Base-by-base conservation (phyloP, 37 sponge, comb jelly and placozoan species). In the Tethya wilhelma region DNA sequence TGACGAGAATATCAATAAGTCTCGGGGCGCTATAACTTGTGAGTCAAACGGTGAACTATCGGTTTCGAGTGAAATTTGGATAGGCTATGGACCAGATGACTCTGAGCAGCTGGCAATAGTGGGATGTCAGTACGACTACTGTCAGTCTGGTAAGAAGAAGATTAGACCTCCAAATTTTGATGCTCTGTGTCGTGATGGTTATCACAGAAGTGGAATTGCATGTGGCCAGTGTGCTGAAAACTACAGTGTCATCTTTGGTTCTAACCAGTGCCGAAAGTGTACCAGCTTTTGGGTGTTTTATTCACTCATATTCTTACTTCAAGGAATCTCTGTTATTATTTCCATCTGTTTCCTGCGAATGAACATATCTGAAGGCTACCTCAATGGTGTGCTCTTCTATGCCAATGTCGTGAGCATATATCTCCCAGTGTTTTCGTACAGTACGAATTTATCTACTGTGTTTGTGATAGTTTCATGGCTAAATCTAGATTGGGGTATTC, bases 301-400 rank as follows among this genome's bases (percentile, higher is more conserved):
- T n/a, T 34, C 80, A 45, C 2, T 65, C 0, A 4, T 53, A 12
- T 86, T 86, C 67, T 62, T 72, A 9, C 22, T 34, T 55, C 58
- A 37, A 29, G 87, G 87, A 11, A 41, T 87, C 11, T 43, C 28
- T 28, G 23, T 87, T 4, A 67, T 81, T 8, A 30, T 31, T 14
- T 19, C 36, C 44, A 60, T 87, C 22, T 14, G 26, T 1, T 73
- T 62, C 31, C 33, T 87, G 17, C 69, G 33, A 1, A 25, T 87
- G 0, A 75, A 59, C 17, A 68, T 87, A n/a, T 75, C 88, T 8
- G 59, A 67, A 30, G 88, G 88, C 25, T 75, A 53, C 64, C 68
- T 81, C 5, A 76, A 81, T 75, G 74, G 81, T 19, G 41, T 87
- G 14, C 45, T 87, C 2, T 75, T 87, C 63, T 87, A 80, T 41